These are phyloP conservation scores for Clepsis dumicolana DNA, from an alignment of 2,888 invertebrate species.

Conservation along the genomic window DNA sequence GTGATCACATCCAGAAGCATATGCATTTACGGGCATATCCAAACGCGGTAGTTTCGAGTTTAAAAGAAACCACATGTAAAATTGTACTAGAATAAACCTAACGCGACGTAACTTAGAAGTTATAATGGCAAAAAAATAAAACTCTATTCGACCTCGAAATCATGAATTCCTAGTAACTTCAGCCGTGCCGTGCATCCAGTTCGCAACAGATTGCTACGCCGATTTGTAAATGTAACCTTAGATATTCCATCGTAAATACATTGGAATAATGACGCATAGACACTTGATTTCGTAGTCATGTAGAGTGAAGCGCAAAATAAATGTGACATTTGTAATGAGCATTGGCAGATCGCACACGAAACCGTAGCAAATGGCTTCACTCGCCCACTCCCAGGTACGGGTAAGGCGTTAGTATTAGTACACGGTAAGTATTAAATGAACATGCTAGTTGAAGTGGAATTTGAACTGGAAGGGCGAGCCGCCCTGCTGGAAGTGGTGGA, in stretches of 20 bases:
- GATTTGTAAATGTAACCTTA: not conserved
- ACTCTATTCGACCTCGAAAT: not conserved
- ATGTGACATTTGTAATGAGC: not conserved
- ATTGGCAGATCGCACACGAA: not conserved
- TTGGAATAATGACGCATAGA: not conserved
- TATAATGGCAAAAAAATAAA: not conserved
- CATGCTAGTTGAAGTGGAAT: conserved; percentile 95
- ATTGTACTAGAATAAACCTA: conserved; percentile 4
- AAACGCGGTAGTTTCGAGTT: not conserved
- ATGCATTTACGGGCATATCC: not conserved
- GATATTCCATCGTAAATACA: not conserved
- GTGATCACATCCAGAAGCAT: not conserved
- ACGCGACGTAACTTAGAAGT: not conserved
- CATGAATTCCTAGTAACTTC: not conserved
- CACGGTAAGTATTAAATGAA: not conserved
- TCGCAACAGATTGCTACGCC: not conserved
- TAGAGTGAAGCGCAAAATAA: not conserved
- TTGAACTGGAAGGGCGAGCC: conserved; percentile 97
- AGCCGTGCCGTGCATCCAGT: not conserved
- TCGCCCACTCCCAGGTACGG: not conserved
- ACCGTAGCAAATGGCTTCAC: not conserved
- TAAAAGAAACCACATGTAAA: not conserved
- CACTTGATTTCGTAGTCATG: not conserved
- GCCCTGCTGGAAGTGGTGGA: conserved; percentile 93
- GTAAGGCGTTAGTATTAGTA: not conserved